Evolutionary conservation across 2,888 invertebrate species (phyloP).

Genomic region (Hirtodrosophila histrioides): DNA sequence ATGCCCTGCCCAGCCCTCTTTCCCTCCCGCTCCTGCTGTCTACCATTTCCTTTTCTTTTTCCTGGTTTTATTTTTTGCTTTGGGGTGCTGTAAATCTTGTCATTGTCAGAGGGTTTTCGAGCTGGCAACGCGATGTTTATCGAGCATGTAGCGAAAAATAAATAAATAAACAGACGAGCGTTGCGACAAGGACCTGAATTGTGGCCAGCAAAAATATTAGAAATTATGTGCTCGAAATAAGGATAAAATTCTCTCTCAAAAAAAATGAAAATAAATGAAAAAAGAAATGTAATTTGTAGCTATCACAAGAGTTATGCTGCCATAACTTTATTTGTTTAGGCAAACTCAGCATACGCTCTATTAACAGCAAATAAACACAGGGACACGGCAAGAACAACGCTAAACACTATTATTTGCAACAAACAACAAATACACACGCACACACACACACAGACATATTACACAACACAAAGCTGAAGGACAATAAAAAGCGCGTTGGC

Average conservation of each 20-base stretch:
- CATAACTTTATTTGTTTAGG: slow-evolving; percentile 29
- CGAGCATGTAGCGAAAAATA: slow-evolving; percentile 47
- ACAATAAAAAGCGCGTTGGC: slow-evolving; percentile 69
- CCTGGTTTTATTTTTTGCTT: slow-evolving; percentile 30
- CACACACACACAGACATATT: slow-evolving; percentile 20
- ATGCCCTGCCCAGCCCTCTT: slow-evolving; percentile 2
- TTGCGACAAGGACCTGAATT: slow-evolving; percentile 33
- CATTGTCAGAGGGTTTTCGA: slow-evolving; percentile 50
- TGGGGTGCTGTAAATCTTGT: slow-evolving; percentile 71
- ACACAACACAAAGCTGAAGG: slow-evolving; percentile 32
- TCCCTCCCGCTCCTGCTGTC: neutral
- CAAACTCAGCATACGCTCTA: slow-evolving; percentile 36
- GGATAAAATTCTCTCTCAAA: slow-evolving; percentile 8
- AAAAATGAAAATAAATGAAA: neutral
- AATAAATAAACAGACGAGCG: slow-evolving; percentile 45
- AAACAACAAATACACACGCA: slow-evolving; percentile 8
- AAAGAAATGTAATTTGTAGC: slow-evolving; percentile 32
- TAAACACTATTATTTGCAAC: slow-evolving; percentile 49
- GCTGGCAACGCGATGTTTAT: slow-evolving; percentile 57
- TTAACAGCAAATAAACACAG: slow-evolving; percentile 61
- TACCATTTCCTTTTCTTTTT: slow-evolving; percentile 11
- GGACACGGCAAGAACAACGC: slow-evolving; percentile 30
- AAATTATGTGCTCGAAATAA: slow-evolving; percentile 36
- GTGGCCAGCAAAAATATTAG: slow-evolving; percentile 29
- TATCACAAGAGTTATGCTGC: slow-evolving; percentile 18